Conservation (phyloP, 2,113 vertebrate species). For the Rhodinocichla rosea region DNA sequence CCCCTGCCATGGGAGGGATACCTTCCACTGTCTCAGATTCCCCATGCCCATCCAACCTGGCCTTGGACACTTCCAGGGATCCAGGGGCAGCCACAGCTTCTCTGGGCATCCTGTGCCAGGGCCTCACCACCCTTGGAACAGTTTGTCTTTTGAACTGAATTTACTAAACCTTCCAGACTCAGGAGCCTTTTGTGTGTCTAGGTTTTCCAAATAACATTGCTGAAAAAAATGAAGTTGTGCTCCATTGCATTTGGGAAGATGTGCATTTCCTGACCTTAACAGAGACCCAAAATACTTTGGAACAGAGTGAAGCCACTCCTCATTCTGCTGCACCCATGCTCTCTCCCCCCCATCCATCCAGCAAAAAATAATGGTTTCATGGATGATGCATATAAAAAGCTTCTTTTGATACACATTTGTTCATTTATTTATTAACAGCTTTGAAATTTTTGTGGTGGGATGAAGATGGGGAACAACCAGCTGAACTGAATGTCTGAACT, state of each 20-base stretch:
- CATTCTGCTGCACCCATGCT: not conserved
- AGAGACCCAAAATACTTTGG: not conserved
- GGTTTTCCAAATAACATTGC: not conserved
- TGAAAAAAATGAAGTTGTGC: not conserved
- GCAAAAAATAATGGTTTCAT: fast-evolving
- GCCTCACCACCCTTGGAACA: not conserved
- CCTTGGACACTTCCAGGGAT: not conserved
- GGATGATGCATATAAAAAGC: not conserved
- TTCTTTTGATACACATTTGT: fast-evolving
- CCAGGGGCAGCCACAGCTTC: not conserved
- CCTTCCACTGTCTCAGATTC: not conserved
- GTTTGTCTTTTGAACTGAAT: not conserved
- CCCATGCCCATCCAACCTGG: fast-evolving
- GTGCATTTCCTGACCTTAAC: not conserved
- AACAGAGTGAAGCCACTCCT: not conserved
- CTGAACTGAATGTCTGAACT: not conserved
- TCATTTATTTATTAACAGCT: not conserved
- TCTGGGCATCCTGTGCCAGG: not conserved
- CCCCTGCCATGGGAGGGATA: not conserved
- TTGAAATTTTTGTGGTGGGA: not conserved
- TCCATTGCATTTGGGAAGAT: not conserved
- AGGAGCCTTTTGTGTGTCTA: not conserved
- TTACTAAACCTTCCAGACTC: not conserved
- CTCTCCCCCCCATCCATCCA: not conserved
- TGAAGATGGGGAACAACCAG: not conserved